phyloP scores from a whole-genome alignment of 2,888 invertebrate genomes.

The Tyria jacobaeae region DNA sequence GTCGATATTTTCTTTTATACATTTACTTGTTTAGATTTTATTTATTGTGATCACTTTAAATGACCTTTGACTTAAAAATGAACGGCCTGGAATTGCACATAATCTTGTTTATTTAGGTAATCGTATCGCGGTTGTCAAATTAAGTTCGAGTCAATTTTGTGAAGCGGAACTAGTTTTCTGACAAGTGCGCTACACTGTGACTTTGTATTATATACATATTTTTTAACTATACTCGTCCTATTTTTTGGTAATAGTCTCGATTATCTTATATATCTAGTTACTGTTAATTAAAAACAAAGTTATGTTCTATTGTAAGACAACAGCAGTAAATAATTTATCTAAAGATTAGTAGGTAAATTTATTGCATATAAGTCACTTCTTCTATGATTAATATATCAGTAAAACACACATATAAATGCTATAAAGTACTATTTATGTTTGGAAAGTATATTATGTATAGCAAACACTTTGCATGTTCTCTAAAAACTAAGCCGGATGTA shows the following conservation, averaged over 20 bases:
- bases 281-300: not conserved
- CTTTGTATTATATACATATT: not conserved
- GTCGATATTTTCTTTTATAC: constrained; percentile 66
- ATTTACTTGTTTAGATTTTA: constrained; percentile 54
- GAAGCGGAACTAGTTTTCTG: constrained; percentile 38
- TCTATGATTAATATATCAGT: too few species aligned
- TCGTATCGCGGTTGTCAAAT: constrained; percentile 22
- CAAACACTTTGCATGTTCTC: too few species aligned
- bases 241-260: not conserved
- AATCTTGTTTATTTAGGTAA: constrained; percentile 32
- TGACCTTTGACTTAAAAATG: constrained; percentile 41
- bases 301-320: too few species aligned
- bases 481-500: too few species aligned
- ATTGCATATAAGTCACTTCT: too few species aligned
- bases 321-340: too few species aligned
- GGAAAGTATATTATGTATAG: too few species aligned
- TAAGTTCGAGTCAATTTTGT: constrained; percentile 29
- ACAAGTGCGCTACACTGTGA: not conserved
- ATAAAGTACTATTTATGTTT: too few species aligned
- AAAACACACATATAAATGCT: too few species aligned
- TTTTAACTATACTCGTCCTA: not conserved
- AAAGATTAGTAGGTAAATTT: too few species aligned
- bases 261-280: not conserved
- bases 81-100: constrained; percentile 30
- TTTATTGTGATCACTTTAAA: constrained; percentile 48